phyloP scores from a whole-genome alignment of 2,797 vertebrate genomes.

The Sphenopsis melanotis region DNA sequence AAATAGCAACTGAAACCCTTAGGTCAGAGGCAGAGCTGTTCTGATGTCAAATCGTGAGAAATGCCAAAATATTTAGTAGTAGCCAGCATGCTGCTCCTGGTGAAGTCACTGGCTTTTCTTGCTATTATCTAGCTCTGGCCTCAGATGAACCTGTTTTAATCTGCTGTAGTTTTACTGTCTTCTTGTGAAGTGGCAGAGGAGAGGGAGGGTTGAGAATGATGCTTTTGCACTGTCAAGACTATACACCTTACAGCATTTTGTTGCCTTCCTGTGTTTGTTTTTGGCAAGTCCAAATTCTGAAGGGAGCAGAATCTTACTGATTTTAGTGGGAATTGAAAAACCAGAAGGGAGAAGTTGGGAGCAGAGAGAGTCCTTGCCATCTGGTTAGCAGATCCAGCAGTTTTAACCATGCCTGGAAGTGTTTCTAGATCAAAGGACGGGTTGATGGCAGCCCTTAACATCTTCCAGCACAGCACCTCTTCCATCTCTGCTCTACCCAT shows the following conservation, averaged over 20 bases:
- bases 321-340: not conserved
- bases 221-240: not conserved
- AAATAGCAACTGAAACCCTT: not conserved
- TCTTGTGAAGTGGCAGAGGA: not conserved
- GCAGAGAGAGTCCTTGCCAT: not conserved
- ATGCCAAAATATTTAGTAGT: not conserved
- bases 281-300: not conserved
- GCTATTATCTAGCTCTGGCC: not conserved
- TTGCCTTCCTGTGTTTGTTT: not conserved
- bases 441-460: not conserved
- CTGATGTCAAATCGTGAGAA: not conserved
- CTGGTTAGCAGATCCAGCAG: conserved; percentile 4
- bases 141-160: not conserved
- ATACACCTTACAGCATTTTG: not conserved
- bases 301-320: not conserved
- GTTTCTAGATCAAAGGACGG: conserved; percentile 39
- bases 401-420: conserved; percentile 18
- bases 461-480: not conserved
- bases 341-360: not conserved
- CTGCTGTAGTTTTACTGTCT: not conserved
- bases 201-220: not conserved
- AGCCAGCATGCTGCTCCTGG: not conserved
- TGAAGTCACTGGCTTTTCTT: not conserved
- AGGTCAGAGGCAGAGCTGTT: conserved; percentile 15
- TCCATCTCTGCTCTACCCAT: not conserved